Evolutionary conservation across 2,797 vertebrate genomes (phyloP).

Genomic region (Notolabrus celidotus): DNA sequence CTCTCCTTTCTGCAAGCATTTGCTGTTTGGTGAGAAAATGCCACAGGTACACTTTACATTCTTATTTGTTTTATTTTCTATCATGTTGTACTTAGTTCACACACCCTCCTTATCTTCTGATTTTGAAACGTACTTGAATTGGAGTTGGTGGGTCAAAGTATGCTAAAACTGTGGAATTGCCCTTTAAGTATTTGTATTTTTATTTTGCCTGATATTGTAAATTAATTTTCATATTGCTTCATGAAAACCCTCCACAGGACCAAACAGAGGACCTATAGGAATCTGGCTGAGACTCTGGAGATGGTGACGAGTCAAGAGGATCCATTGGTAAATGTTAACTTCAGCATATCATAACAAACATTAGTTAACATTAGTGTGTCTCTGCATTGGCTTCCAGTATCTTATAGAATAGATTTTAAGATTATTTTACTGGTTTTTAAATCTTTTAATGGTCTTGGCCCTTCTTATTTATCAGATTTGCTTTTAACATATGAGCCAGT

Average conservation of each 20-base stretch:
- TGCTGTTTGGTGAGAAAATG: constrained; percentile 46
- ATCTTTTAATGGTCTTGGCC: too few relatives aligned
- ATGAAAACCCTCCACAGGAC: constrained; percentile 3
- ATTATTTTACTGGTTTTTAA: too few relatives aligned
- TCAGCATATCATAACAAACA: not conserved
- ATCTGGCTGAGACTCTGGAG: constrained; percentile 28
- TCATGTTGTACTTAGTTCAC: not conserved
- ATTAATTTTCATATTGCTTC: not conserved
- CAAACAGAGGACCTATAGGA: not conserved
- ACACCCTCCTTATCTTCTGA: too few relatives aligned
- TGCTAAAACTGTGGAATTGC: not conserved
- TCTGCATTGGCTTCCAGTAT: too few relatives aligned
- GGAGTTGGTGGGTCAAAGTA: not conserved
- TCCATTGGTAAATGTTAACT: constrained; percentile 21
- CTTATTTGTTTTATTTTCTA: not conserved
- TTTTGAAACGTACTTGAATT: too few relatives aligned
- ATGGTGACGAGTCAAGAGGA: constrained; percentile 30
- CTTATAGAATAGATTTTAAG: too few relatives aligned
- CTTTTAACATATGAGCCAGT: too few relatives aligned
- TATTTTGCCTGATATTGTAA: not conserved
- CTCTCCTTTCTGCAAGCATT: constrained; percentile 27
- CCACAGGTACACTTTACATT: constrained; percentile 38
- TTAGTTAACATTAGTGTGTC: too few relatives aligned
- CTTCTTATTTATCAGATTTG: too few relatives aligned
- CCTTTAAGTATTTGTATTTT: not conserved